Conservation (phyloP, 2,113 vertebrate species). For the Paraplagusia blochii region DNA sequence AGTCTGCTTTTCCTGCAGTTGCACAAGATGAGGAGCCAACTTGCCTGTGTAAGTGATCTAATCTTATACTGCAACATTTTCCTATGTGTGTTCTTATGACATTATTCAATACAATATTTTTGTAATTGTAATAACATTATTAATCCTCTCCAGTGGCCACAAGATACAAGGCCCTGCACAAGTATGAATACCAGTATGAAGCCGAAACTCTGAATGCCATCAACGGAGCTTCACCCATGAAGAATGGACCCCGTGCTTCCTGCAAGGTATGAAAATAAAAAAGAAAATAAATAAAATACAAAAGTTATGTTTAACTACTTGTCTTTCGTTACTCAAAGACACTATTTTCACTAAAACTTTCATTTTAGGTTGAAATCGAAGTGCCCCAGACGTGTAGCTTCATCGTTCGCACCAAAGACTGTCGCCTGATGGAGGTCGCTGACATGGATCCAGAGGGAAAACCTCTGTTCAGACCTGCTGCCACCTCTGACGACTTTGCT, state of each 20-base stretch:
- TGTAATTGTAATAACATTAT: background rate
- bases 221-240: constrained; percentile 76
- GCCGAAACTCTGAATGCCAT: constrained; percentile 83
- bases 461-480: constrained; percentile 74
- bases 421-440: constrained; percentile 81
- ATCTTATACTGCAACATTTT: background rate
- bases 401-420: constrained; percentile 81
- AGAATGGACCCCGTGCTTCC: constrained; percentile 80
- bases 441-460: constrained; percentile 74
- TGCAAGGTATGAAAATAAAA: constrained; percentile 75
- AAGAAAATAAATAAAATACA: background rate
- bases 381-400: constrained; percentile 87
- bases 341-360: background rate
- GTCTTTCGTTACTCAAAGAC: background rate
- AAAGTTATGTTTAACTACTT: background rate
- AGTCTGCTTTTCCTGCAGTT: constrained; percentile 49
- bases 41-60: constrained; percentile 69
- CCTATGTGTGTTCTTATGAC: background rate
- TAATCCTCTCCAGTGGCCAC: constrained; percentile 72
- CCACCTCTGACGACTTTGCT: constrained; percentile 82
- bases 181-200: constrained; percentile 87
- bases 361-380: constrained; percentile 86
- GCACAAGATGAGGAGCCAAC: constrained; percentile 67
- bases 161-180: constrained; percentile 86
- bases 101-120: background rate